Base-by-base conservation (phyloP, 2,113 vertebrate genomes). In the Thryonomys swinderianus region DNA sequence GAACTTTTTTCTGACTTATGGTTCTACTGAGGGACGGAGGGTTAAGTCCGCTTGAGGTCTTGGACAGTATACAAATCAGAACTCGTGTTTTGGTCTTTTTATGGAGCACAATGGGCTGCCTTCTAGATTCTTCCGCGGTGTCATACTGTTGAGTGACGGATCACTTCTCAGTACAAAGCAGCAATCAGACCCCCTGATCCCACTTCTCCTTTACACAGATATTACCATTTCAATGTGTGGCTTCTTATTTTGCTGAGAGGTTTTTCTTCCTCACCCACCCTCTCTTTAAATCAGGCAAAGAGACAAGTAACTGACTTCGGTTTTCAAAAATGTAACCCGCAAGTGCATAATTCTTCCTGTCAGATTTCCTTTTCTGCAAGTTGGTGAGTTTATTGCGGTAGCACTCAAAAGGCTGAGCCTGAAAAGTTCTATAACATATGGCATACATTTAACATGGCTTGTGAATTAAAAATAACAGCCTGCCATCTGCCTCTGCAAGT, bases 381-480 rank as follows among this genome's bases (percentile, higher is more conserved):
- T 98, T 98, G 98, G 92, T 98, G 97, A 97, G 97, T 98, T 98
- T 98, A 98, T 98, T 98, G 97, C 98, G 98, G 97, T 98, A 98
- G 97, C 97, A 98, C 97, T 98, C 98, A 98, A 98, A 98, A 98
- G 98, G 96, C 98, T 98, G 98, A 12, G 97, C 98, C 98, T 98
- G 98, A 98, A 98, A 98, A 98, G 97, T 98, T 98, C 98, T 98
- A 94, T 98, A 98, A 98, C 98, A 99, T 99, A 99, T 98, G 98
- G 98, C 98, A 98, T 98, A 98, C 98, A 98, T 99, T 99, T 98
- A 98, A 98, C 98, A 98, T 98, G 98, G 98, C 98, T 98, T 98
- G 98, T 98, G 98, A 98, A 98, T 98, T 99, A 99, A 98, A 99
- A 99, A 99, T 98, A 99, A 98, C 98, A 98, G 97, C 98, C 98